Evolutionary conservation across 23 tunicate species (phyloP).

Genomic region (Oikopleura albicans): DNA sequence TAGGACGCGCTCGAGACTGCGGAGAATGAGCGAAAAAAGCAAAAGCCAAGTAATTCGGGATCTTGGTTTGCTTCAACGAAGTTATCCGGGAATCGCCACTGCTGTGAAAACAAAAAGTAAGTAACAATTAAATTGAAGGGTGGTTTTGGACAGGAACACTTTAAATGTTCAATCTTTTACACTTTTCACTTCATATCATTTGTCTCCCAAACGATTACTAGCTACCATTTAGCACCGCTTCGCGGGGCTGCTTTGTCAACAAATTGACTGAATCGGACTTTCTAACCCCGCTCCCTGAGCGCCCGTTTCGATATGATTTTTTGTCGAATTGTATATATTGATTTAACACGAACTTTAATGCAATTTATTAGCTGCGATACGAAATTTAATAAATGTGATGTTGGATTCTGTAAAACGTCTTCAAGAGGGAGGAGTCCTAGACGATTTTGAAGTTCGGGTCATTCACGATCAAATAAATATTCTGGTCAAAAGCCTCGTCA

Average conservation of each 20-base stretch:
- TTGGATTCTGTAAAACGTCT: not conserved
- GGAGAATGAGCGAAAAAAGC: not conserved
- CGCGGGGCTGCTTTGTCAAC: too few species aligned
- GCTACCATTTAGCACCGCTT: too few species aligned
- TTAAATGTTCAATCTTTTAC: too few species aligned
- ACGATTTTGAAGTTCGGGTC: conserved; percentile 3
- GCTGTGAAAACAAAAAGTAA: conserved; percentile 16
- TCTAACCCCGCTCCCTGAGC: too few species aligned
- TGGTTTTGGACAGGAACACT: too few species aligned
- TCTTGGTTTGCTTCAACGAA: conserved; percentile 7
- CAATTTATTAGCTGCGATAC: conserved; percentile 16
- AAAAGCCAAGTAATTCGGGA: not conserved
- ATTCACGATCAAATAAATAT: not conserved
- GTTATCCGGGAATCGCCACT: not conserved
- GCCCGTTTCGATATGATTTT: too few species aligned
- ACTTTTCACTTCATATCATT: too few species aligned
- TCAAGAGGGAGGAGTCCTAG: not conserved
- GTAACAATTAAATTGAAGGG: not conserved
- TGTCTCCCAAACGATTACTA: too few species aligned
- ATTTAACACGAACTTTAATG: too few species aligned
- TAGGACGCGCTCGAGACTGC: not conserved
- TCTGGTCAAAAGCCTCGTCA: not conserved
- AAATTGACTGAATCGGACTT: too few species aligned
- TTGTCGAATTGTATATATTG: too few species aligned
- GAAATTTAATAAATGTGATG: conserved; percentile 9